Conservation (phyloP, 1,140 invertebrate genomes). For the Neoseiulus cucumeris region DNA sequence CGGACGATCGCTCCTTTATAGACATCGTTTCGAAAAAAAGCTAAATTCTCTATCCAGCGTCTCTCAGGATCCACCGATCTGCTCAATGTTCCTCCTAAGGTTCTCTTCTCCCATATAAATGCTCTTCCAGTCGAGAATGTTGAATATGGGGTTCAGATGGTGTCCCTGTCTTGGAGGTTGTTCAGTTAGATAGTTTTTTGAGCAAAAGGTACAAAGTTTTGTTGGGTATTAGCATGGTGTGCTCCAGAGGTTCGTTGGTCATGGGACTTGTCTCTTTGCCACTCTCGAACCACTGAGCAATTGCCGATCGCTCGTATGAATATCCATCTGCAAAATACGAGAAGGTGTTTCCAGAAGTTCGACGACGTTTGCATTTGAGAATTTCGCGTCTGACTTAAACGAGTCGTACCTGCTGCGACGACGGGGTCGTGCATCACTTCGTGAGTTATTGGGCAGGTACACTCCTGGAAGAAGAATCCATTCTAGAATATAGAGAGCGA, state of each 20-base stretch:
- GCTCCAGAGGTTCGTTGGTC: conserved; percentile 42
- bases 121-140: no score
- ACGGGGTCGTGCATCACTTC: conserved; percentile 58
- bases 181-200: conserved; percentile 14
- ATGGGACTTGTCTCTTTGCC: conserved; percentile 51
- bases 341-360: neutral
- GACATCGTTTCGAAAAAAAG: no score
- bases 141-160: no score
- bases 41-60: no score
- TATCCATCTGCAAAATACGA: conserved; percentile 41
- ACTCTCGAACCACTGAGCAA: conserved; percentile 48
- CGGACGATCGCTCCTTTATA: no score
- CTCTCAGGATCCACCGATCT: no score
- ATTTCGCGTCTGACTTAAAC: neutral
- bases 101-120: no score
- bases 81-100: no score
- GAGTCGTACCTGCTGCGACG: conserved; percentile 37
- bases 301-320: conserved; percentile 50
- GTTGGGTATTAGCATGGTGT: conserved; percentile 39
- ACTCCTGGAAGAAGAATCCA: conserved; percentile 32
- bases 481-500: no score
- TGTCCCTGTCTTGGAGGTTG: no score
- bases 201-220: conserved; percentile 18
- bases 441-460: conserved; percentile 58
- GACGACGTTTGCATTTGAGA: neutral